Base-by-base conservation (phyloP, 2,888 invertebrate genomes). In the Sceliomorpha sp. region DNA sequence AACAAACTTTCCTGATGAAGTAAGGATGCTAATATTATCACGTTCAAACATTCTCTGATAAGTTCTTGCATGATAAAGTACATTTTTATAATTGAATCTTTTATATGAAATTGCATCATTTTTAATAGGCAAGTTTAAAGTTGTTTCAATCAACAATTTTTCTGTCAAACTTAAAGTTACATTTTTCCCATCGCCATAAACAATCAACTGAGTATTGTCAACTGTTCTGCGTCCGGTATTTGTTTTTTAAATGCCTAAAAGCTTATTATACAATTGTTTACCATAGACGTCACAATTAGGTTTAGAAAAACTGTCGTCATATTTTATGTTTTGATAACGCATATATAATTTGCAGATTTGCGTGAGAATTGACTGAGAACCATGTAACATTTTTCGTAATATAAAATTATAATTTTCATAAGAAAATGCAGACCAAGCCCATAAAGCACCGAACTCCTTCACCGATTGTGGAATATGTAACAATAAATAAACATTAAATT, bases 341-440 rank as follows among this genome's bases (percentile, higher is more conserved):
- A 12, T 10, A 9, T 45, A 45, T 1, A n/a, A 26, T 40, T 47
- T 63, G 10, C 39, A 34, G 26, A 53, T 47, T 39, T 63, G 62
- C 1, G 39, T 20, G n/a, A n/a, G n/a, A n/a, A n/a, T n/a, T n/a
- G n/a, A n/a, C n/a, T n/a, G n/a, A n/a, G n/a, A n/a, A n/a, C n/a
- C n/a, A n/a, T n/a, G n/a, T n/a, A n/a, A n/a, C n/a, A n/a, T n/a
- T n/a, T n/a, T n/a, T n/a, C n/a, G 31, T 9, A 59, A 34, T 0
- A 59, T 36, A 15, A 10, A 26, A 40, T 55, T 64, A 2, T 48
- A 55, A 20, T 17, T 29, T 17, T 47, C 56, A 36, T 32, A 56
- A 2, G 64, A 47, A 50, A 56, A 64, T 6, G 39, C 34, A 5
- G 45, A 63, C 55, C 53, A 63, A 12, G 56, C 50, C 56, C 51